Evolutionary conservation across 2,888 invertebrate species (phyloP), one percentile per base, ranked within the genome.

Genomic region (Drosophila greeni): DNA sequence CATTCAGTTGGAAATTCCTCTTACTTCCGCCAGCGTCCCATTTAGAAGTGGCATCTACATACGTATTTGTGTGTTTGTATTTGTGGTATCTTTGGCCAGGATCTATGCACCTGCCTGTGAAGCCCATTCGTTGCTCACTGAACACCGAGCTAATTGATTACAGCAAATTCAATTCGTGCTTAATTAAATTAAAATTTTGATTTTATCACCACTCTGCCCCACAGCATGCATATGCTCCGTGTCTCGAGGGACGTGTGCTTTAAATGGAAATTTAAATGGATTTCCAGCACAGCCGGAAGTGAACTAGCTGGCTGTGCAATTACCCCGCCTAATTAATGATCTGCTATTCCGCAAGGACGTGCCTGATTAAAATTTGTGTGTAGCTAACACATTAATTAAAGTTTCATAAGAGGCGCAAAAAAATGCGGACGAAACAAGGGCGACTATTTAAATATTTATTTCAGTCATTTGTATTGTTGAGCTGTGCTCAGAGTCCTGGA

Each of bases 141-240:
- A 70, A 29, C 61, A 70, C 31, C 31, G 33, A 34, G 62, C 62
- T 69, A 70, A 68, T 68, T 61, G 68, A 69, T 61, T 68, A 54
- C 37, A 52, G 54, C 82, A 72, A 78, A 70, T 70, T 74, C 74
- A 76, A 70, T 74, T 72, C 66, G 58, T 72, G 70, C 70, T 74
- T 70, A 84, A 79, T 80, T 82, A 56, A 80, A 80, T 80, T 75
- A 72, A 82, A 72, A 66, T 73, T 65, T 53, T 67, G 79, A 82
- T 82, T 60, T 70, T 82, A 80, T 84, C 84, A 64, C 53, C 54
- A 69, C 51, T n/a, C 18, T 39, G 69, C 18, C 59, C 48, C 29
- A 52, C 42, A 33, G 61, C 69, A 68, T 67, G 61, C 69, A 68
- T 67, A 67, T 67, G 69, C 29, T 37, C 8, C 34, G 7, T 34